A percentile compares a stretch with the other conserved stretches of the same genome.
These are phyloP conservation scores for Zootoca vivipara DNA, from an alignment of 2,113 vertebrate genomes.

Conservation along the genomic window DNA sequence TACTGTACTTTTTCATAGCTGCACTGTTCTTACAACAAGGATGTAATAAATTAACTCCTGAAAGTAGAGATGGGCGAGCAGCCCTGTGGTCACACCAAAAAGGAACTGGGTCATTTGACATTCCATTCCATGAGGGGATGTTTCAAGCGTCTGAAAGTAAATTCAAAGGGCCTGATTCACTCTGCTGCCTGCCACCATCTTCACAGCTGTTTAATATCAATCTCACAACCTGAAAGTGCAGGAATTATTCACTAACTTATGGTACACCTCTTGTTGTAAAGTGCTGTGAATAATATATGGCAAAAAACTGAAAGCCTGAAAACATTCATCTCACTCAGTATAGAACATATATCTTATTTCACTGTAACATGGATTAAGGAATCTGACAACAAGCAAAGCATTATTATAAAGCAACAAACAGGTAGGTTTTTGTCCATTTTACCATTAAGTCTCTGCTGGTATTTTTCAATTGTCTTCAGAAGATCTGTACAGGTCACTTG, in stretches of 20 bases:
- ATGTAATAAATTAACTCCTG: not conserved
- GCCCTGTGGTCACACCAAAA: not conserved
- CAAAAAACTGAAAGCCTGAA: not conserved
- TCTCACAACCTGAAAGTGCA: not conserved
- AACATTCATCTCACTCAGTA: fast-evolving
- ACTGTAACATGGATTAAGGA: conserved; percentile 8
- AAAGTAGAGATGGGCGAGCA: not conserved
- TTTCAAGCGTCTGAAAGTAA: not conserved
- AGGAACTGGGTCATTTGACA: not conserved
- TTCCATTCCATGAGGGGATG: not conserved
- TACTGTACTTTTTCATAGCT: not conserved
- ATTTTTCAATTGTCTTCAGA: conserved; percentile 86
- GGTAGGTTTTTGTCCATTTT: conserved; percentile 48
- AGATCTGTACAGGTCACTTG: conserved; percentile 81
- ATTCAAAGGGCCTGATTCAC: not conserved
- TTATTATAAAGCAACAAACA: not conserved
- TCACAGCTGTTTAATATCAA: not conserved
- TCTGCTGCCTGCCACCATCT: not conserved
- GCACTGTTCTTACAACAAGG: not conserved
- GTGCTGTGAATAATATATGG: not conserved
- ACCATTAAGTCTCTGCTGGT: conserved; percentile 83
- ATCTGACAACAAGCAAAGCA: not conserved
- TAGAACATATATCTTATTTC: not conserved
- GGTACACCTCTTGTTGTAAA: not conserved
- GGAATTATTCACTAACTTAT: not conserved